phyloP scores from a whole-genome alignment of 2,888 invertebrate species.

The Luperina testacea region DNA sequence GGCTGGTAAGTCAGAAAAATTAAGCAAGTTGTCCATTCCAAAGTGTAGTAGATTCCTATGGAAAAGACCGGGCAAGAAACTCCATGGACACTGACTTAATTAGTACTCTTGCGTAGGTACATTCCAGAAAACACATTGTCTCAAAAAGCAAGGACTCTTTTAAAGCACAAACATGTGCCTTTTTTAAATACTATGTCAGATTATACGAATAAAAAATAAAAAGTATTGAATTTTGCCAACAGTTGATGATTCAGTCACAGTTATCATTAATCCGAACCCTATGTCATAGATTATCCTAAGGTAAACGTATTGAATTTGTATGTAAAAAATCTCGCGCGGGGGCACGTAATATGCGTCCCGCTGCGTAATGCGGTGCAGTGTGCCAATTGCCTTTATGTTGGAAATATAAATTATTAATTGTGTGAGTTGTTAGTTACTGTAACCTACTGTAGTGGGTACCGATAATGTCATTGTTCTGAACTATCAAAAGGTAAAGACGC shows the following conservation, averaged over 20 bases:
- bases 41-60: background rate
- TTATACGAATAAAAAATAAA: background rate
- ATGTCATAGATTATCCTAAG: background rate
- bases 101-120: background rate
- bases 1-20: no score
- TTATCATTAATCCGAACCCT: background rate
- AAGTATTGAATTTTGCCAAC: no score
- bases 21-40: background rate
- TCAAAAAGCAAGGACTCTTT: background rate
- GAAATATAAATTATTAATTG: constrained; percentile 17
- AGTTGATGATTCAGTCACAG: background rate
- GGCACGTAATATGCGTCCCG: no score
- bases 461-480: background rate
- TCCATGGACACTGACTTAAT: background rate
- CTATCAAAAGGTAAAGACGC: background rate
- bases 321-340: no score
- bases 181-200: background rate
- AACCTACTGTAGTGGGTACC: background rate
- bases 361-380: no score
- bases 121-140: background rate
- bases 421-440: background rate
- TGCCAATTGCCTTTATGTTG: background rate
- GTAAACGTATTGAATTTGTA: no score
- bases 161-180: background rate
- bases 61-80: background rate